A percentile compares a stretch with the other conserved stretches of the same genome.
These are phyloP conservation scores for Hyphantria cunea DNA, from an alignment of 1,140 invertebrate genomes.

Conservation along the genomic window DNA sequence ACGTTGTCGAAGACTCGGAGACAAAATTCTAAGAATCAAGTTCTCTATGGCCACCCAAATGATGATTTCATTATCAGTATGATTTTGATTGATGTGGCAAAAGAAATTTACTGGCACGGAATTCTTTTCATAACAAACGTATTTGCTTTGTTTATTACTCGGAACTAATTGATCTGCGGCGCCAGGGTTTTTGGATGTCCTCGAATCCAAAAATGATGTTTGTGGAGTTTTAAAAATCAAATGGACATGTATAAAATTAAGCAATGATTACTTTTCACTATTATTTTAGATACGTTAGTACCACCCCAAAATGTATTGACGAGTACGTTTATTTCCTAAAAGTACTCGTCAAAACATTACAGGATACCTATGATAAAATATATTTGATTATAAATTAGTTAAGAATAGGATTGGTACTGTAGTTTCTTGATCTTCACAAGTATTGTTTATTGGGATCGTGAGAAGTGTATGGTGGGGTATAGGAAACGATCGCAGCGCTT, in stretches of 20 bases:
- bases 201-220: conserved; percentile 41
- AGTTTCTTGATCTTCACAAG: too few relatives aligned
- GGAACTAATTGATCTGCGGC: conserved; percentile 77
- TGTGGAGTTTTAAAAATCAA: conserved; percentile 37
- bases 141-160: conserved; percentile 77
- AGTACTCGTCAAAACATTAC: too few relatives aligned
- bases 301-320: too few relatives aligned
- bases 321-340: too few relatives aligned
- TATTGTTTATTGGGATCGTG: too few relatives aligned
- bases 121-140: conserved; percentile 74
- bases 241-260: neutral
- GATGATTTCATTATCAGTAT: conserved; percentile 82
- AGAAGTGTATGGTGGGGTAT: too few relatives aligned
- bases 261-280: too few relatives aligned
- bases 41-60: conserved; percentile 80
- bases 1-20: conserved; percentile 35
- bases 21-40: conserved; percentile 64
- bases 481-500: too few relatives aligned
- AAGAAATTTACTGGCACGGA: conserved; percentile 68
- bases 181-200: conserved; percentile 70
- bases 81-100: conserved; percentile 80
- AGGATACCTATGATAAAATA: too few relatives aligned
- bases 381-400: too few relatives aligned
- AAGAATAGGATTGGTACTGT: too few relatives aligned
- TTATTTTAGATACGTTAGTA: too few relatives aligned